Conservation (phyloP, 2,888 invertebrate species). For the Drosophila neotestacea region DNA sequence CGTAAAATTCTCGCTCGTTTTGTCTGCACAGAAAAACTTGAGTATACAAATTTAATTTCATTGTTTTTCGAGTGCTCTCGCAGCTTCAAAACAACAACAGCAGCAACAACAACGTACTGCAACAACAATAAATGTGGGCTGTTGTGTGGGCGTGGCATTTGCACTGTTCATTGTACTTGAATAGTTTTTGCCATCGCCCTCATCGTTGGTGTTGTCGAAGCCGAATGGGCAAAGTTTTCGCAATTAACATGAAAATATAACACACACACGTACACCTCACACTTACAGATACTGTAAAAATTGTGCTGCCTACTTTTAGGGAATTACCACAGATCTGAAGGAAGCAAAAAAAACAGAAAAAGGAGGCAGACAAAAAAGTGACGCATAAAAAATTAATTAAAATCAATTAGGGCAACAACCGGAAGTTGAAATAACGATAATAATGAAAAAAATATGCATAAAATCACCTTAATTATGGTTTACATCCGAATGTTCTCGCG, state of each 20-base stretch:
- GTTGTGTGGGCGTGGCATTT: slow-evolving; percentile 51
- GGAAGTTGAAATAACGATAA: slow-evolving; percentile 53
- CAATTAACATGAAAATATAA: slow-evolving; percentile 70
- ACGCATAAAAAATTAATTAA: slow-evolving; percentile 75
- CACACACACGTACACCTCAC: slow-evolving; percentile 14
- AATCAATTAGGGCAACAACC: slow-evolving; percentile 71
- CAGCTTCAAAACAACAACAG: slow-evolving; percentile 29
- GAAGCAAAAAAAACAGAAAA: slow-evolving; percentile 1
- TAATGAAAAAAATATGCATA: slow-evolving; percentile 66
- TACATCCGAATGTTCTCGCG: slow-evolving; percentile 46
- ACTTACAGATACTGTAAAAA: slow-evolving; percentile 23
- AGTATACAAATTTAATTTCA: slow-evolving; percentile 81
- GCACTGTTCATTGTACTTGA: slow-evolving; percentile 56
- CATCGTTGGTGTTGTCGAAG: slow-evolving; percentile 12
- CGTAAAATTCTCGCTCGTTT: slow-evolving; percentile 49
- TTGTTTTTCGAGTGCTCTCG: slow-evolving; percentile 78
- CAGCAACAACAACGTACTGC: slow-evolving; percentile 20
- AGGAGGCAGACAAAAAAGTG: not conserved
- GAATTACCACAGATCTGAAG: slow-evolving; percentile 43
- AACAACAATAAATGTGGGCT: slow-evolving; percentile 30
- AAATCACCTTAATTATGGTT: slow-evolving; percentile 79
- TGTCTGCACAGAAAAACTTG: slow-evolving; percentile 77
- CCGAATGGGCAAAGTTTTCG: slow-evolving; percentile 66
- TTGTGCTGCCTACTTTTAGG: slow-evolving; percentile 36
- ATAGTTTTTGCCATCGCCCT: slow-evolving; percentile 62